Evolutionary conservation across 1,140 invertebrate species (phyloP).

Genomic region (Drosophila yakuba): DNA sequence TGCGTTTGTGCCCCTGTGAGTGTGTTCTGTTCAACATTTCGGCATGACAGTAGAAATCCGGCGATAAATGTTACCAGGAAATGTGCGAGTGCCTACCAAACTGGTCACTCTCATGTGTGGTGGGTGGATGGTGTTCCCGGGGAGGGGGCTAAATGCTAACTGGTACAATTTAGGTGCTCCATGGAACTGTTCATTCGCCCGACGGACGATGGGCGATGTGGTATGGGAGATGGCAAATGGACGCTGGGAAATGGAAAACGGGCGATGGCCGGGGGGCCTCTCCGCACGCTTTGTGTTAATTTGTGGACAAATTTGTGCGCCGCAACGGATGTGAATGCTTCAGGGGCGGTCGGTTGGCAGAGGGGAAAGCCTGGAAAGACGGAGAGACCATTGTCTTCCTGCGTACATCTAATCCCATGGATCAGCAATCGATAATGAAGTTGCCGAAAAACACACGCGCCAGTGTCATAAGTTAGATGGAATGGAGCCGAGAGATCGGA

Average conservation of each 20-base stretch:
- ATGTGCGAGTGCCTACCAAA: conserved; percentile 75
- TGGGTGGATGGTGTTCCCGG: not conserved
- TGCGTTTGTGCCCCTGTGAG: conserved; percentile 20
- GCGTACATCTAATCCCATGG: conserved; percentile 71
- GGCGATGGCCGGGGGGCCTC: conserved; percentile 6
- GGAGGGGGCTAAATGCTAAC: conserved; percentile 56
- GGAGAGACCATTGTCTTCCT: conserved; percentile 57
- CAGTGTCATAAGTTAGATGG: conserved; percentile 73
- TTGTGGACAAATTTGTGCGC: conserved; percentile 81
- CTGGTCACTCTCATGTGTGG: conserved; percentile 29
- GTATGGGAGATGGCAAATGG: conserved; percentile 3
- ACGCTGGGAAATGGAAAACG: conserved; percentile 6
- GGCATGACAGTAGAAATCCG: conserved; percentile 83
- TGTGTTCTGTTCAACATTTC: conserved; percentile 66
- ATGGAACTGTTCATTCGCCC: conserved; percentile 26
- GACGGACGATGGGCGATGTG: conserved; percentile 1
- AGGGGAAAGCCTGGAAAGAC: not conserved
- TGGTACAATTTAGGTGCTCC: conserved; percentile 75
- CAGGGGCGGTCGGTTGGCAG: not conserved
- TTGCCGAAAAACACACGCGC: conserved; percentile 79
- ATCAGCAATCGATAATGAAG: conserved; percentile 82
- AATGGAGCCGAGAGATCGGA: conserved; percentile 8
- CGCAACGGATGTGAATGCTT: conserved; percentile 59
- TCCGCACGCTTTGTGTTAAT: conserved; percentile 77
- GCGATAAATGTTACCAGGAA: conserved; percentile 82